Percentiles rank a stretch among this genome's conserved stretches.
Conservation (phyloP, 2,888 invertebrate species). For the Synanthedon formicaeformis region DNA sequence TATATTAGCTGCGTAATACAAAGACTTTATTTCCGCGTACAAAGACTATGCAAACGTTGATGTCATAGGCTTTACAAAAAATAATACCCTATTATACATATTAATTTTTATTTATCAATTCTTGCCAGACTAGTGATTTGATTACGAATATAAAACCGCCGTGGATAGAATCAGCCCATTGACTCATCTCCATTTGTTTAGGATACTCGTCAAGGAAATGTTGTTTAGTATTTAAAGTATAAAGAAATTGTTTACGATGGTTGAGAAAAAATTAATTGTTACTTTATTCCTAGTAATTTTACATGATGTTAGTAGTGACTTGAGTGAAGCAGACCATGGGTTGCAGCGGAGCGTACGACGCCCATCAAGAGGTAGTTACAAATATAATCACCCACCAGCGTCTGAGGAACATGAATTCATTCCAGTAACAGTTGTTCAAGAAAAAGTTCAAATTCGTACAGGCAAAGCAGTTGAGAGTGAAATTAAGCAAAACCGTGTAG, state of each 20-base stretch:
- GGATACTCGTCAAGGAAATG: conserved; percentile 33
- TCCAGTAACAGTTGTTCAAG: conserved; percentile 13
- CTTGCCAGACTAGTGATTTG: conserved; percentile 48
- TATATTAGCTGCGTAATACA: neutral
- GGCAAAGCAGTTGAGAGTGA: conserved; percentile 5
- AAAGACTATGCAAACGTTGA: conserved; percentile 20
- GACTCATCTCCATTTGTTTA: conserved; percentile 43
- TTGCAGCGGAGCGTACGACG: conserved; percentile 10
- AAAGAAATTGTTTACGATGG: conserved; percentile 14
- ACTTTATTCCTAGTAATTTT: conserved; percentile 9
- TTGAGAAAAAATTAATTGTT: conserved; percentile 11
- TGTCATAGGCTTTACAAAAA: conserved; percentile 23
- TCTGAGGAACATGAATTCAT: conserved; percentile 18
- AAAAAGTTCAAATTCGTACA: conserved; percentile 9
- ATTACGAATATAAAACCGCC: conserved; percentile 30
- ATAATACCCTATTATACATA: conserved; percentile 5
- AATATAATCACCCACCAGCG: conserved; percentile 28
- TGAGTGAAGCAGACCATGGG: conserved; percentile 9
- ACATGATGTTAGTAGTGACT: conserved; percentile 16
- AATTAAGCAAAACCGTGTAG: conserved; percentile 20
- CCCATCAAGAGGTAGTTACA: conserved; percentile 7
- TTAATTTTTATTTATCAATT: conserved; percentile 17
- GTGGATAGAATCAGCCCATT: conserved; percentile 20
- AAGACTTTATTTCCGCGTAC: conserved; percentile 12
- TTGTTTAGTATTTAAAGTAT: conserved; percentile 14